Percentiles rank a stretch among this genome's conserved stretches.
phyloP scores from a whole-genome alignment of 2,888 invertebrate genomes.

The Meta bourneti region DNA sequence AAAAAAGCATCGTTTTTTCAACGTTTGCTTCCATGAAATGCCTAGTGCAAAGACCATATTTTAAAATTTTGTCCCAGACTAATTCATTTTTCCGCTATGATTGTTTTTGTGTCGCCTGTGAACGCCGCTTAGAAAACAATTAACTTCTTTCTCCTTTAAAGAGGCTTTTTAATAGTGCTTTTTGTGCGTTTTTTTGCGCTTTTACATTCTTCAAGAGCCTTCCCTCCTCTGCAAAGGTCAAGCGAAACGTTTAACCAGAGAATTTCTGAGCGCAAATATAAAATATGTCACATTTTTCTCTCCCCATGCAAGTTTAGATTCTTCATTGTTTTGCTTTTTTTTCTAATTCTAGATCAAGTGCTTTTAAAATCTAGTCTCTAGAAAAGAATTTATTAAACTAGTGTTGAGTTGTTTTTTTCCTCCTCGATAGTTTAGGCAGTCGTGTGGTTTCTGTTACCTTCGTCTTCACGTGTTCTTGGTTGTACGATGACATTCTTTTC shows the following conservation, averaged over 20 bases:
- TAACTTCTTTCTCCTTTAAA: constrained; percentile 71
- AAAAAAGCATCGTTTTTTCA: constrained; percentile 46
- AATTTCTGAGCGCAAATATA: constrained; percentile 13
- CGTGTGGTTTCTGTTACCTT: too few relatives aligned
- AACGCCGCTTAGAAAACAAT: constrained; percentile 70
- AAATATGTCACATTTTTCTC: constrained; percentile 71
- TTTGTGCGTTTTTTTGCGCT: constrained; percentile 26
- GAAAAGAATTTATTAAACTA: constrained; percentile 62
- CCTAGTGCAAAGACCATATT: constrained; percentile 71
- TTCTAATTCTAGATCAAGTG: constrained; percentile 52
- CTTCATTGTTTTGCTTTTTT: constrained; percentile 5
- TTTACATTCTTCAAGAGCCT: constrained; percentile 48
- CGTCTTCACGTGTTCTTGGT: too few relatives aligned
- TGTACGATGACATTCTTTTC: too few relatives aligned
- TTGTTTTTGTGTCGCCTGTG: constrained; percentile 64
- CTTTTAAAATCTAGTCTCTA: constrained; percentile 57
- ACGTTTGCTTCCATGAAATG: constrained; percentile 54
- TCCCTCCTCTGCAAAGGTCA: constrained; percentile 50
- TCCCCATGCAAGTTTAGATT: neutral
- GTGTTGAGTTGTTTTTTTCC: neutral
- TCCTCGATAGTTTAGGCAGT: too few relatives aligned
- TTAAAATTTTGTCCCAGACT: constrained; percentile 73
- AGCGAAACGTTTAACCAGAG: constrained; percentile 45
- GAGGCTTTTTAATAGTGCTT: constrained; percentile 71
- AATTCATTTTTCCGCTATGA: constrained; percentile 69